Evolutionary conservation across 2,797 vertebrate genomes (phyloP).

Genomic region (Eurystomus glaucurus): DNA sequence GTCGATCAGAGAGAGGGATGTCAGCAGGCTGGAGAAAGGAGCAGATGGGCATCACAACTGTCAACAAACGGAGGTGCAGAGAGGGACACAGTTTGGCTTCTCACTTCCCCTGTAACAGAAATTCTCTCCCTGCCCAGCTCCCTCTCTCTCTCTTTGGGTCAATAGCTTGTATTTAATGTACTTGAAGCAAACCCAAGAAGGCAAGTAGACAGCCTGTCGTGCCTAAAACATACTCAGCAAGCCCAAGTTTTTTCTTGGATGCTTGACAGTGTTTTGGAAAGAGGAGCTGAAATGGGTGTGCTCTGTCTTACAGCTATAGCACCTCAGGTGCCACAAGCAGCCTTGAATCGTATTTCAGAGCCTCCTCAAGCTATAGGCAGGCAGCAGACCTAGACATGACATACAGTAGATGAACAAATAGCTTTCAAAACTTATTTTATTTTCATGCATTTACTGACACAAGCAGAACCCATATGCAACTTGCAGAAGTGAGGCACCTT

Average conservation of each 20-base stretch:
- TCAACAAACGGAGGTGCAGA: background rate
- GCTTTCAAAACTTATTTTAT: background rate
- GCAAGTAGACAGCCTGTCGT: rapidly evolving
- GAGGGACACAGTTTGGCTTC: background rate
- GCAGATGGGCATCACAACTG: rapidly evolving
- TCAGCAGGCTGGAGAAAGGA: background rate
- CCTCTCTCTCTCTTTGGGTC: too few species aligned
- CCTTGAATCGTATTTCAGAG: background rate
- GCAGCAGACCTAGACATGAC: background rate
- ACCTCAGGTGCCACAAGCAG: background rate
- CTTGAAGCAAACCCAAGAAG: background rate
- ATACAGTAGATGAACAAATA: rapidly evolving
- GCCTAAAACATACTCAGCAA: background rate
- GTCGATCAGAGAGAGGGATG: background rate
- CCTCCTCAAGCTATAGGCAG: background rate
- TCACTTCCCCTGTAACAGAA: background rate
- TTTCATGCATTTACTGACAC: background rate
- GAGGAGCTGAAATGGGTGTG: background rate
- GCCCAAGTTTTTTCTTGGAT: background rate
- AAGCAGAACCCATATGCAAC: rapidly evolving
- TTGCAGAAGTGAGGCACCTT: background rate
- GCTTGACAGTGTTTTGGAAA: background rate
- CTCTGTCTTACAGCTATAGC: background rate
- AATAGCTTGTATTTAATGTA: background rate
- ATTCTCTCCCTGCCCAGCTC: too few species aligned